Conservation (phyloP, 2,888 invertebrate species). For the Hydropsyche betteni region DNA sequence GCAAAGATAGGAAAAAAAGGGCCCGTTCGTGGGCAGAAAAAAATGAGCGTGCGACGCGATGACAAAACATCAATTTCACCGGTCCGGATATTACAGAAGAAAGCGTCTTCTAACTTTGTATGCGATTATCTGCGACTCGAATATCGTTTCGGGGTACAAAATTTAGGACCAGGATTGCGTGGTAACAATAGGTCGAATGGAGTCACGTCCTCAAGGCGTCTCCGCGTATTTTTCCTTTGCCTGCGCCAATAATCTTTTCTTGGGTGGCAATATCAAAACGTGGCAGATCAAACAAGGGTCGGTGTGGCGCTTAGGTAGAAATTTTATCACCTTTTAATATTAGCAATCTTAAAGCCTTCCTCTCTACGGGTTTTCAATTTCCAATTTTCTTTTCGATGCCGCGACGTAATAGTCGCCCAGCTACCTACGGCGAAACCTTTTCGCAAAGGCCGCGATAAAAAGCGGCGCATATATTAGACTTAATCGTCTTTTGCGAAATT, state of each 20-base stretch:
- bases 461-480: no score
- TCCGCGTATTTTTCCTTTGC: not conserved
- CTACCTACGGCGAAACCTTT: constrained; percentile 2
- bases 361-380: constrained; percentile 26
- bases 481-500: no score
- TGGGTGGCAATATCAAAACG: constrained; percentile 30
- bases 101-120: constrained; percentile 1
- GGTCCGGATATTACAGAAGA: constrained; percentile 12
- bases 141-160: constrained; percentile 8
- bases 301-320: constrained; percentile 16
- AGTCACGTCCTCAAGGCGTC: constrained; percentile 10
- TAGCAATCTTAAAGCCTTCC: constrained; percentile 31
- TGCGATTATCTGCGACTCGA: constrained; percentile 14
- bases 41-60: not conserved
- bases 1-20: not conserved
- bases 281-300: constrained; percentile 30
- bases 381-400: constrained; percentile 14
- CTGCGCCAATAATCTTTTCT: constrained; percentile 23
- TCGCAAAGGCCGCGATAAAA: constrained; percentile 11
- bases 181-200: constrained; percentile 21
- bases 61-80: constrained; percentile 30
- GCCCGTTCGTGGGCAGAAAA: not conserved
- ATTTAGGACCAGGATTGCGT: constrained; percentile 14
- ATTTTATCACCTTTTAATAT: constrained; percentile 38
- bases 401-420: constrained; percentile 18